Conservation (phyloP, 1,140 invertebrate species). For the Drosophila subpulchrella region DNA sequence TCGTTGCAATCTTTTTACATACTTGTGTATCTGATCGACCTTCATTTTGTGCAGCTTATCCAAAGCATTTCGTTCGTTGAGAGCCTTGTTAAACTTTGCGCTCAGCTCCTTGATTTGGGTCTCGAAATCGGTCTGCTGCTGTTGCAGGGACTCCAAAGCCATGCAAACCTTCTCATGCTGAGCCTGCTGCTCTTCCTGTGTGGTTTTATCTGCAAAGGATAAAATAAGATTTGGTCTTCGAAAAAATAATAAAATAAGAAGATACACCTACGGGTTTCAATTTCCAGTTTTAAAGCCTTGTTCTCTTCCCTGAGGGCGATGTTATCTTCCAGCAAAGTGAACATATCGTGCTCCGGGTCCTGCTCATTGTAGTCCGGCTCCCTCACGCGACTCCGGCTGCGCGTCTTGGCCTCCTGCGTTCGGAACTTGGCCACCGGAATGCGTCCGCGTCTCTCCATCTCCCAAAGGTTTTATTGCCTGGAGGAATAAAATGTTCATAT, state of each 20-base stretch:
- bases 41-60: slow-evolving; percentile 83
- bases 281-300: slow-evolving; percentile 75
- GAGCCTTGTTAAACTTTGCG: slow-evolving; percentile 61
- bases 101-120: slow-evolving; percentile 67
- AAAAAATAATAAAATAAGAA: background rate
- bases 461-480: slow-evolving; percentile 19
- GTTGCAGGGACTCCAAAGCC: slow-evolving; percentile 62
- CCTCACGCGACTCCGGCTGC: slow-evolving; percentile 77
- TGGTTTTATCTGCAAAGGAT: slow-evolving; percentile 64
- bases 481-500: background rate
- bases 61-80: slow-evolving; percentile 73
- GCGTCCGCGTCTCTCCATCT: slow-evolving; percentile 72
- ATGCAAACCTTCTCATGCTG: slow-evolving; percentile 68
- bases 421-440: slow-evolving; percentile 82
- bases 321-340: slow-evolving; percentile 81
- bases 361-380: slow-evolving; percentile 81
- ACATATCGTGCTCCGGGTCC: slow-evolving; percentile 81
- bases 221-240: accelerated
- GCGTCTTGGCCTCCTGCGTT: slow-evolving; percentile 77
- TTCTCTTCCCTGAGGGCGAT: slow-evolving; percentile 82
- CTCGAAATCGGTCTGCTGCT: slow-evolving; percentile 61
- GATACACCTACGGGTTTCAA: slow-evolving; percentile 64
- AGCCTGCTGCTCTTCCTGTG: slow-evolving; percentile 65
- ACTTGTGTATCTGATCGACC: slow-evolving; percentile 75
- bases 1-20: background rate